These are phyloP conservation scores for Malurus melanocephalus DNA, from an alignment of 2,113 vertebrate species.

Conservation along the genomic window DNA sequence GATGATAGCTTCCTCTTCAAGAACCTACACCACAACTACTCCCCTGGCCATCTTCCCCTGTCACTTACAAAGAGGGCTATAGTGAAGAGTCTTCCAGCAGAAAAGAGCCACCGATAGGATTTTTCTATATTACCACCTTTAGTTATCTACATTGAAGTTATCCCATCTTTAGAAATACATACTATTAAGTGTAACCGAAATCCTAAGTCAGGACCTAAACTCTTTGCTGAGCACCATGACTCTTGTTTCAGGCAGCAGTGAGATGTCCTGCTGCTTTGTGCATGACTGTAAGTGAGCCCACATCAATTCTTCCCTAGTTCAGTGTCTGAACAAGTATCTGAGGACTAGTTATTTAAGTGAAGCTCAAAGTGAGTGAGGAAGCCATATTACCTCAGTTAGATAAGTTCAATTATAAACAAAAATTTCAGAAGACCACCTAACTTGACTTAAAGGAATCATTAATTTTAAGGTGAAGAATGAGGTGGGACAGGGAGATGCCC, in stretches of 20 bases:
- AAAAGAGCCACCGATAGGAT: background rate
- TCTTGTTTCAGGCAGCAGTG: background rate
- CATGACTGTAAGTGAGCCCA: background rate
- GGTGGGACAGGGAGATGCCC: fast-evolving
- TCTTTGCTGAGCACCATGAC: background rate
- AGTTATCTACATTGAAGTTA: background rate
- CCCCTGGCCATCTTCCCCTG: background rate
- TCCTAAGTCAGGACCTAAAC: background rate
- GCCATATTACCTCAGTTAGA: background rate
- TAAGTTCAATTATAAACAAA: background rate
- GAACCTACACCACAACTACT: background rate
- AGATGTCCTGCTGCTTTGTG: background rate
- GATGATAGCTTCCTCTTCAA: background rate
- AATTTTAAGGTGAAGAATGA: background rate
- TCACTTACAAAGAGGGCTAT: background rate
- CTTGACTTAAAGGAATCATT: background rate
- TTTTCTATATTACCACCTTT: background rate
- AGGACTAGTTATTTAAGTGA: background rate
- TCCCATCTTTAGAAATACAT: background rate
- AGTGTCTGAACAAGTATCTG: background rate
- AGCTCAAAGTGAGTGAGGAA: background rate
- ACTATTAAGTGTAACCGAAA: background rate
- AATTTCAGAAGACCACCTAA: background rate
- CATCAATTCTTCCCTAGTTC: background rate
- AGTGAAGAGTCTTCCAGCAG: background rate